These are phyloP conservation scores for Thelaira solivaga DNA, from an alignment of 2,888 invertebrate species.

Conservation along the genomic window DNA sequence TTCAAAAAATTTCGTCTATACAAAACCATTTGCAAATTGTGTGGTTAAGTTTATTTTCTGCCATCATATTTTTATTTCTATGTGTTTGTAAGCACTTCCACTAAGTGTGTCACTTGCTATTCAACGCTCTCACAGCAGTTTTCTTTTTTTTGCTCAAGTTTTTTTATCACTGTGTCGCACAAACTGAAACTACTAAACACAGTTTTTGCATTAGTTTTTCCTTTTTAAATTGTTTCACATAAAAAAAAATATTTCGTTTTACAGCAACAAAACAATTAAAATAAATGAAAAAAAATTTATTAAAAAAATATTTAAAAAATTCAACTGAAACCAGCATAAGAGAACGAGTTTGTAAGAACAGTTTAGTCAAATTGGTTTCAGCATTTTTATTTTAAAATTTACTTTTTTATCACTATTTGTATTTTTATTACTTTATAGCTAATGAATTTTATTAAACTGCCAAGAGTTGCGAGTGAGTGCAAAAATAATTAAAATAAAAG, in stretches of 20 bases:
- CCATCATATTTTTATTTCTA: not conserved
- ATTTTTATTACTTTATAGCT: too few species aligned
- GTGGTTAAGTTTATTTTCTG: slow-evolving; percentile 44
- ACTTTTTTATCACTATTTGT: too few species aligned
- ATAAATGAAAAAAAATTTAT: slow-evolving; percentile 2
- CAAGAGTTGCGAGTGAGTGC: too few species aligned
- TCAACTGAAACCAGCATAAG: slow-evolving; percentile 10
- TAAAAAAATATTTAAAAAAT: slow-evolving; percentile 3
- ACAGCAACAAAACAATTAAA: slow-evolving; percentile 5
- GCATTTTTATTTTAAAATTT: not conserved
- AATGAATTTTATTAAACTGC: too few species aligned
- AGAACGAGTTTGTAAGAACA: not conserved
- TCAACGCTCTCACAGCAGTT: not conserved
- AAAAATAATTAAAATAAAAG: too few species aligned
- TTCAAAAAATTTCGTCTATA: slow-evolving; percentile 57
- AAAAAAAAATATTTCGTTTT: slow-evolving; percentile 15
- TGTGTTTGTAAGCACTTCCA: slow-evolving; percentile 14
- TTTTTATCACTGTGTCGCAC: slow-evolving; percentile 50
- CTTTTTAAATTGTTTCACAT: slow-evolving; percentile 27
- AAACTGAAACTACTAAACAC: slow-evolving; percentile 52
- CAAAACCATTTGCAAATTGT: slow-evolving; percentile 62
- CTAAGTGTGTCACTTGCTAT: slow-evolving; percentile 45
- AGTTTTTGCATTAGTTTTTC: slow-evolving; percentile 54
- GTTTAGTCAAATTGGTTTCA: slow-evolving; percentile 27
- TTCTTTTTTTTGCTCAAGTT: not conserved